Evolutionary conservation across 1,140 invertebrate genomes (phyloP), one percentile per base, ranked within the genome.

Genomic region (Spodoptera frugiperda): DNA sequence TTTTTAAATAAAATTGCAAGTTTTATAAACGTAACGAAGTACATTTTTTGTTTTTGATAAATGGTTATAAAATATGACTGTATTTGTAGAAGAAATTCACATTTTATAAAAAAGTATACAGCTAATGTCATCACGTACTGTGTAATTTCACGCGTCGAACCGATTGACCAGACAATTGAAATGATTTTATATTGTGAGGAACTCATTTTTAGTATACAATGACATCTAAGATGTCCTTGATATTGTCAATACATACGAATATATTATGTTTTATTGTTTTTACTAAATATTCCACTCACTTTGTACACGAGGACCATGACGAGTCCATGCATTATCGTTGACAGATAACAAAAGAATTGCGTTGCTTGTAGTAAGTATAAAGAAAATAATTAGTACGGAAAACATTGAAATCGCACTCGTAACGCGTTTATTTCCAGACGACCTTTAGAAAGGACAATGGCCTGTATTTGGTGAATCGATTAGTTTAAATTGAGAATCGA

Each of bases 221-320:
- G 33, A 39, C 5, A 39, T 39, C 33, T 4, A 0, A 39, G 9
- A 39, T 39, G 33, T 6, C 33, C 33, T 39, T 39, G 33, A 39
- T 39, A 39, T 39, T 63, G 33, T 44, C 17, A 33, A 63, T 44
- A 15, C 15, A 63, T 44, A 17, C 33, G 17, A 44, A n/a, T 33
- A 61, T 10, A 44, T 1, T 3, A n/a, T 15, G 6, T 39, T 44
- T 17, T 2, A 12, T 15, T 39, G n/a, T 39, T 44, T 39, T 61
- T 61, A 15, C 33, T 44, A 44, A 63, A 63, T 63, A 63, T 63
- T 44, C 59, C 59, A 63, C 59, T 63, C 33, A 63, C 33, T 63
- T 61, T 19, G n/a, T 46, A 17, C 19, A 63, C 3, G 33, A 44
- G 44, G 9, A 39, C 14, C 57, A 44, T 61, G 59, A 61, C 59